phyloP scores from a whole-genome alignment of 1,140 invertebrate species.

The Panulirus ornatus region DNA sequence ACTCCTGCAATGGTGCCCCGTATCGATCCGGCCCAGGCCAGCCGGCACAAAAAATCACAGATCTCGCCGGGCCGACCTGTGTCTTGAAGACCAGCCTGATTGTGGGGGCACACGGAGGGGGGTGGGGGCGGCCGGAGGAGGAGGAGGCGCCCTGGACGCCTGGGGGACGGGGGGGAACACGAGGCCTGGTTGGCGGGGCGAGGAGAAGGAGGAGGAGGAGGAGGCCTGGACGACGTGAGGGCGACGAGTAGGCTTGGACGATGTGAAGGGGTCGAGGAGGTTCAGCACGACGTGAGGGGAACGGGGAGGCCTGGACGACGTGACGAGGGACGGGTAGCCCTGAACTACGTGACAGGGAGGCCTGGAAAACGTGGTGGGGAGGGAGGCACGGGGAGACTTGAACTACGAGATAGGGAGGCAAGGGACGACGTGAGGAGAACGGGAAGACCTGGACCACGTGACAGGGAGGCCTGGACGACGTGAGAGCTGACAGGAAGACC shows the following conservation, averaged over 20 bases:
- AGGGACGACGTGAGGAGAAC: background rate
- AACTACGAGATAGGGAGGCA: background rate
- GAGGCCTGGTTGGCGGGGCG: background rate
- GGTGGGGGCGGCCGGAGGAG: background rate
- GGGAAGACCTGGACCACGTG: background rate
- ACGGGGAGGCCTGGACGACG: background rate
- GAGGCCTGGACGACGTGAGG: background rate
- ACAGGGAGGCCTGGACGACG: background rate
- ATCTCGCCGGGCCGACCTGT: slow-evolving; percentile 50
- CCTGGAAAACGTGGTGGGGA: background rate
- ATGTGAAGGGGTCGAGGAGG: background rate
- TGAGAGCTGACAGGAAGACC: too few relatives aligned
- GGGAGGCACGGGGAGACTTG: background rate
- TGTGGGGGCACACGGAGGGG: slow-evolving; percentile 25
- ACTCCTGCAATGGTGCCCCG: slow-evolving; percentile 52
- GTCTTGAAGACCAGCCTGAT: slow-evolving; percentile 52
- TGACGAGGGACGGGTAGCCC: background rate
- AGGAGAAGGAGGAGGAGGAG: background rate
- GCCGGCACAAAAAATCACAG: slow-evolving; percentile 56
- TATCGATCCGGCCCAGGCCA: slow-evolving; percentile 39
- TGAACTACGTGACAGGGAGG: background rate
- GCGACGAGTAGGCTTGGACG: background rate
- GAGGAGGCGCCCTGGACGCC: background rate
- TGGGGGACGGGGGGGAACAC: background rate
- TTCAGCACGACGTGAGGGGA: background rate